Percentiles rank a stretch among this genome's conserved stretches.
These are phyloP conservation scores for Mallateleia sp. DNA, from an alignment of 2,888 invertebrate genomes.

Conservation along the genomic window DNA sequence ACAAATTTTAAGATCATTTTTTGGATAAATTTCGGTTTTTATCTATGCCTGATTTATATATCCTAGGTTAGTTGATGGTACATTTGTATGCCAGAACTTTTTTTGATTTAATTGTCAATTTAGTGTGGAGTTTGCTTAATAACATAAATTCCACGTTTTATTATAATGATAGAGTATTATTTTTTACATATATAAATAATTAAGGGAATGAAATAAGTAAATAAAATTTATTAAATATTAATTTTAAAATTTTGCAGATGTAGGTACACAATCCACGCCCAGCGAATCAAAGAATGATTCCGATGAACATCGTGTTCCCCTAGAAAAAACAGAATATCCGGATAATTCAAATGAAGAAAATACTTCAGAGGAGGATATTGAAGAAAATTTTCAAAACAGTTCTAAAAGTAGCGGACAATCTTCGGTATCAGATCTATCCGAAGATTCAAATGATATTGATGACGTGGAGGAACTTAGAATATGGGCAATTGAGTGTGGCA, in stretches of 20 bases:
- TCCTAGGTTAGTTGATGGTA: not conserved
- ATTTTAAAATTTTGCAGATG: not conserved
- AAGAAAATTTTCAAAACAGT: not conserved
- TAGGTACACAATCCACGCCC: not conserved
- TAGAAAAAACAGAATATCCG: not conserved
- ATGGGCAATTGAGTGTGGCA: constrained; percentile 43
- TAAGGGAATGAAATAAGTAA: not conserved
- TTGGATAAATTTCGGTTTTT: not conserved
- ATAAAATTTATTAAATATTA: not conserved
- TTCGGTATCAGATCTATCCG: not conserved
- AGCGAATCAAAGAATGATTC: not conserved
- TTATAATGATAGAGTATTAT: not conserved
- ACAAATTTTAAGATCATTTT: not conserved
- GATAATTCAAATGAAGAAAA: not conserved
- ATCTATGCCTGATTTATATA: not conserved
- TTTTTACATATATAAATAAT: not conserved
- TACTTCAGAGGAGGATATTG: not conserved
- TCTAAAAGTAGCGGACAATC: not conserved
- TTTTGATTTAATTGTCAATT: not conserved
- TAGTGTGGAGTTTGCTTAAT: not conserved
- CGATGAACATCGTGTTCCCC: not conserved
- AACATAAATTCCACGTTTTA: not conserved
- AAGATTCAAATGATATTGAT: constrained; percentile 2
- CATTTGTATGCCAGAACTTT: not conserved
- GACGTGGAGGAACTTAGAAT: constrained; percentile 2